Percentiles rank a stretch among this genome's conserved stretches.
phyloP scores from a whole-genome alignment of 2,113 vertebrate genomes.

The Erythrocercus mccallii region DNA sequence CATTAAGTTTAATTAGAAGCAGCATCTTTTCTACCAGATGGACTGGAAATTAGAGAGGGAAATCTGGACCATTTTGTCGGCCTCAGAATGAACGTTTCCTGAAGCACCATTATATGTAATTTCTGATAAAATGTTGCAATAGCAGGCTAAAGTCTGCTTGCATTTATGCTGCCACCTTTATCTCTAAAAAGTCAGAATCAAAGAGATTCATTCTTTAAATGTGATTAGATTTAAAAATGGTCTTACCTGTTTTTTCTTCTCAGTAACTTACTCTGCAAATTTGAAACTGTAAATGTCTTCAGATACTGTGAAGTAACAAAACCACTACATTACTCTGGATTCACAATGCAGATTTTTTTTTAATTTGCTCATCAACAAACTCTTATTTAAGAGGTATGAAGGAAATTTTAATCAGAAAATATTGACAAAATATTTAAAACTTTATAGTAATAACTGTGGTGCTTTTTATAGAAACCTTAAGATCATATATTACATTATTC shows the following conservation, averaged over 20 bases:
- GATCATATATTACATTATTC: neutral
- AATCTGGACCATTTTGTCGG: constrained; percentile 10
- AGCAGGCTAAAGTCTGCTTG: constrained; percentile 39
- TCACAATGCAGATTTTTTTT: neutral
- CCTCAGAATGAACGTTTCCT: neutral
- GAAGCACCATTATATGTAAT: neutral
- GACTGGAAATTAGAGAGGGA: constrained; percentile 6
- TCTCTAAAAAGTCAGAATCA: neutral
- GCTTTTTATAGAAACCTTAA: neutral
- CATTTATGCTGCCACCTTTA: neutral
- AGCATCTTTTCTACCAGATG: constrained; percentile 38
- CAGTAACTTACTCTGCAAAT: neutral
- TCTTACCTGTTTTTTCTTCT: neutral
- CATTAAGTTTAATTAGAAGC: neutral
- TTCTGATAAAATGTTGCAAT: constrained; percentile 26
- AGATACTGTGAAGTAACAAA: constrained; percentile 6
- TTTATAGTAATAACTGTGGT: neutral
- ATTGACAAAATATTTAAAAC: neutral
- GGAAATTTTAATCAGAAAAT: neutral
- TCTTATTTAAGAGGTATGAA: neutral
- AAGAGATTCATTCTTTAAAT: constrained; percentile 26
- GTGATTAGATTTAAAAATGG: constrained; percentile 19
- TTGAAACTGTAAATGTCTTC: neutral
- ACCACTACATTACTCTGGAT: neutral
- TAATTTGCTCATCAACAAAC: neutral